A percentile compares a stretch with the other conserved stretches of the same genome.
These are phyloP conservation scores for Heterotis niloticus DNA, from an alignment of 2,113 vertebrate species.

Conservation along the genomic window DNA sequence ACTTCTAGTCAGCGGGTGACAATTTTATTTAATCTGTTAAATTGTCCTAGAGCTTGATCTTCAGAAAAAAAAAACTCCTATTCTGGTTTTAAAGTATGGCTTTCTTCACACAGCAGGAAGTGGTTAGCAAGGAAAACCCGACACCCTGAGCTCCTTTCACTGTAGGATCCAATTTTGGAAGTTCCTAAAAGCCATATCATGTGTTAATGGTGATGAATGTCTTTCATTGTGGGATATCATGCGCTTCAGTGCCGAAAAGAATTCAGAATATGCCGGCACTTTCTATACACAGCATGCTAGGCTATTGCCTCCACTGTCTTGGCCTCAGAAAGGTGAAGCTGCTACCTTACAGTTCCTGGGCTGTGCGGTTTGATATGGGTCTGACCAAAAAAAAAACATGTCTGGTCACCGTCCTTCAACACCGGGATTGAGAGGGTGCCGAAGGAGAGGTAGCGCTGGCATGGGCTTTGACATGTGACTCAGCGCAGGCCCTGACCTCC, in stretches of 20 bases:
- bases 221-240: neutral
- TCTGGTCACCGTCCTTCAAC: neutral
- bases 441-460: neutral
- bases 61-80: neutral
- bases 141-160: neutral
- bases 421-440: neutral
- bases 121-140: neutral
- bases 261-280: too few relatives aligned
- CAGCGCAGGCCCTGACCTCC: constrained; percentile 32
- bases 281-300: too few relatives aligned
- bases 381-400: neutral
- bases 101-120: neutral
- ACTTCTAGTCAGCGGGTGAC: neutral
- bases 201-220: neutral
- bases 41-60: neutral
- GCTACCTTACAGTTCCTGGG: too few relatives aligned
- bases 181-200: neutral
- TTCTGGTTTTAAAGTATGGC: neutral
- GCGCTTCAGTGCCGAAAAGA: too few relatives aligned
- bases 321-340: too few relatives aligned
- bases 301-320: too few relatives aligned
- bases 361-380: too few relatives aligned
- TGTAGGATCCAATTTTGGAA: too few relatives aligned
- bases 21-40: neutral
- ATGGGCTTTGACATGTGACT: constrained; percentile 46